phyloP scores from a whole-genome alignment of 2,113 vertebrate species.

The Seriola aureovittata region DNA sequence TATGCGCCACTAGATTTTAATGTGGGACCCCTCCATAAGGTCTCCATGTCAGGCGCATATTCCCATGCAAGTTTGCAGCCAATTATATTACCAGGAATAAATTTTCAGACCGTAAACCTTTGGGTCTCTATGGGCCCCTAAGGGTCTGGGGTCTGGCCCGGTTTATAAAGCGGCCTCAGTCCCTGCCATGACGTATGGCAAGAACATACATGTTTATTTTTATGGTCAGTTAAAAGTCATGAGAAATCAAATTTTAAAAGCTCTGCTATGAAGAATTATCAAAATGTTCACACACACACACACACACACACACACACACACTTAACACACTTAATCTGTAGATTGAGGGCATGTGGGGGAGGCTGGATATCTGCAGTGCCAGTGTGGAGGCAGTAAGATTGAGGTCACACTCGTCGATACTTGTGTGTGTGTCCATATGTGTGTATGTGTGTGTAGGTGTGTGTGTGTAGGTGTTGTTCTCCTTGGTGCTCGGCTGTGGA shows the following conservation, averaged over 20 bases:
- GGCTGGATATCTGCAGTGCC: conserved; percentile 31
- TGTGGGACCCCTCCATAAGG: no score
- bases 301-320: not conserved
- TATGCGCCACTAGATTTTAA: no score
- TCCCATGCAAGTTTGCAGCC: no score
- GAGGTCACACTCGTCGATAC: conserved; percentile 39
- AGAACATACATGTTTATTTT: not conserved
- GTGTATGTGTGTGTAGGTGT: conserved; percentile 22
- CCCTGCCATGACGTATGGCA: not conserved
- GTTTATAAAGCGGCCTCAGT: no score
- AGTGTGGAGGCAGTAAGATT: conserved; percentile 43
- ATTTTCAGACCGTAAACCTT: no score
- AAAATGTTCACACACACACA: conserved; percentile 11
- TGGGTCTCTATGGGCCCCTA: no score
- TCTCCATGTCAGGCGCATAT: no score
- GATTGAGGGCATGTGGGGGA: conserved; percentile 50
- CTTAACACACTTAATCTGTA: conserved; percentile 50
- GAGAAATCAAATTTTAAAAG: not conserved
- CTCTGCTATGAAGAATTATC: not conserved
- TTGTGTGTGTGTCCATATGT: conserved; percentile 6
- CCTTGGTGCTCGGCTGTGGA: conserved; percentile 3
- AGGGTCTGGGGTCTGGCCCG: not conserved
- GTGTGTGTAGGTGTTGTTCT: conserved; percentile 36
- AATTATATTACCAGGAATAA: not conserved
- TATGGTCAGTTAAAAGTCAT: not conserved